A percentile compares a stretch with the other conserved stretches of the same genome.
These are phyloP conservation scores for Tiphia femorata DNA, from an alignment of 2,888 invertebrate genomes.

Conservation along the genomic window DNA sequence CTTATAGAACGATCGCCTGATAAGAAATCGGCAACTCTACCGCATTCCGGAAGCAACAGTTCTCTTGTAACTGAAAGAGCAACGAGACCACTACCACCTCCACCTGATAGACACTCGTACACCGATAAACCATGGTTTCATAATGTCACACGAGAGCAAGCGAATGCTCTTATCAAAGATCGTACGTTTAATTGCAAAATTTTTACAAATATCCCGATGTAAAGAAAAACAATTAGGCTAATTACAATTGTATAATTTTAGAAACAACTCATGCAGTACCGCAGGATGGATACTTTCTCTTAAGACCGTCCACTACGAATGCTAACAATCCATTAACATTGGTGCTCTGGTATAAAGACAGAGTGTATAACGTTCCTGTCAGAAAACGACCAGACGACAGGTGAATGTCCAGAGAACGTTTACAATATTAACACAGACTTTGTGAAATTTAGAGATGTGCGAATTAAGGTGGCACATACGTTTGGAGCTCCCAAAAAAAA, in stretches of 20 bases:
- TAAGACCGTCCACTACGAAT: conserved; percentile 64
- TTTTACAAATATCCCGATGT: no score
- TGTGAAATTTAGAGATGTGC: no score
- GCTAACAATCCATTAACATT: conserved; percentile 67
- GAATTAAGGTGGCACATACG: no score
- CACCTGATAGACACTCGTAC: conserved; percentile 55
- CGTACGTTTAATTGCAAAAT: no score
- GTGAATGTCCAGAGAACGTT: no score
- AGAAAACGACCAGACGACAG: conserved; percentile 64
- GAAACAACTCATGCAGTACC: conserved; percentile 55
- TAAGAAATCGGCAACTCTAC: conserved; percentile 59
- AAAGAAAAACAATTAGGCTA: neutral
- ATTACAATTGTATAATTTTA: conserved; percentile 9
- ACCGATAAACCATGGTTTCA: conserved; percentile 63
- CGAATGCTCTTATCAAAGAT: conserved; percentile 57
- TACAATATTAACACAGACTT: no score
- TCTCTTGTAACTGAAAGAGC: conserved; percentile 56
- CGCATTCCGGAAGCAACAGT: conserved; percentile 54
- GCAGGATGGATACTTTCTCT: conserved; percentile 64
- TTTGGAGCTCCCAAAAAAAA: no score
- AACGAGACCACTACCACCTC: conserved; percentile 60
- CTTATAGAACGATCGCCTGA: conserved; percentile 62
- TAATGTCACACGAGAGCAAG: conserved; percentile 61
- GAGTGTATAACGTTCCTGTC: conserved; percentile 67
- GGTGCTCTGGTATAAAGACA: conserved; percentile 64